Base-by-base conservation (phyloP, 2,888 invertebrate species). In the Eretmocerus hayati region DNA sequence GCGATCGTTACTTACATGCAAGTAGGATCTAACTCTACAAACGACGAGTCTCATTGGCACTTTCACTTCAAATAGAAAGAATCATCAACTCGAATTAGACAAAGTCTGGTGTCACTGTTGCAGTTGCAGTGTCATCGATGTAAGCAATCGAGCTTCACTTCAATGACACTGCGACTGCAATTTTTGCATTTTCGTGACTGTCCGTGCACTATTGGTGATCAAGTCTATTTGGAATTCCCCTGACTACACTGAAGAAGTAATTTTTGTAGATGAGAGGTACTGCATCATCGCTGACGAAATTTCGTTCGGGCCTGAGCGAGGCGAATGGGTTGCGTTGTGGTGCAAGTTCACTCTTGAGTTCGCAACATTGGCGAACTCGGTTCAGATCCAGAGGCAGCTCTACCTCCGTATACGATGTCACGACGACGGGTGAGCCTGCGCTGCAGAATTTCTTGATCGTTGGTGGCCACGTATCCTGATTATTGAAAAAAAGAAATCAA, bases 211-310 rank as follows among this genome's bases (percentile, higher is more conserved):
- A n/a, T n/a, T n/a, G n/a, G n/a, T n/a, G n/a, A n/a, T n/a, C n/a
- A n/a, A n/a, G n/a, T n/a, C 26, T 11, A 26, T 26, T 35, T 26
- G 48, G 36, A 42, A 46, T 45, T 42, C 50, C 54, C 36, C 42
- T 48, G 11, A 23, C 46, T 1, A 48, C 38, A 22, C 46, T 46
- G 16, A 54, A 20, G 67, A 77, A 83, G 66, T 80, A 81, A 71
- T 86, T 87, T 63, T 85, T 86, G 61, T 83, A 86, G 62, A 85
- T 76, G 48, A 87, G 69, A 0, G 86, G 85, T 39, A 76, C 78
- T 38, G 79, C 77, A 52, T 85, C 81, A 59, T 86, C 86, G 5
- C 83, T 82, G 13, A 86, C 81, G 55, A 87, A 85, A 62, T 86
- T 87, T 40, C 85, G 76, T 57, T 85, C 84, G 0, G 86, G 86